Percentiles rank a stretch among this genome's conserved stretches.
Conservation (phyloP, 2,888 invertebrate species). For the Acleris sparsana region DNA sequence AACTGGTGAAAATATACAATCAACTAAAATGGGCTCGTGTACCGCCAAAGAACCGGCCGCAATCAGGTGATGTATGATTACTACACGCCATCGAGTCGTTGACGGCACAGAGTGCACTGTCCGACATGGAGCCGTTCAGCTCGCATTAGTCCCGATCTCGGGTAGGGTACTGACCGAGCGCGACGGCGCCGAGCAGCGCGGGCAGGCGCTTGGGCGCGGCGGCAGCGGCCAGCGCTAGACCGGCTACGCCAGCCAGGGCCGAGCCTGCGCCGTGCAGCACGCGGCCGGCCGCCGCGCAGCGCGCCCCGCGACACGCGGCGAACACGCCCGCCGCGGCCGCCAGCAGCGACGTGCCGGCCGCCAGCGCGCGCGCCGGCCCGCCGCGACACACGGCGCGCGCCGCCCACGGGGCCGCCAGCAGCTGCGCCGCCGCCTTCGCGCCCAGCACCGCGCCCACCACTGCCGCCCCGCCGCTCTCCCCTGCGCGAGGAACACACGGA, state of each 20-base stretch:
- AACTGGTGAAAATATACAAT: no score
- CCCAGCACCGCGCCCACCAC: constrained; percentile 68
- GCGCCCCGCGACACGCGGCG: constrained; percentile 42
- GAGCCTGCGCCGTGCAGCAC: constrained; percentile 65
- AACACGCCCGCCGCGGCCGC: constrained; percentile 54
- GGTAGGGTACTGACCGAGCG: constrained; percentile 54
- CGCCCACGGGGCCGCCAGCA: constrained; percentile 60
- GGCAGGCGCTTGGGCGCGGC: constrained; percentile 53
- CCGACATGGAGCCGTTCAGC: no score
- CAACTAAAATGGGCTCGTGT: no score
- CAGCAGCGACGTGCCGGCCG: constrained; percentile 58
- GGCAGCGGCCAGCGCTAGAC: constrained; percentile 62
- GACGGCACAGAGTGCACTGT: no score
- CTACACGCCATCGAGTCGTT: no score
- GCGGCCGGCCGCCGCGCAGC: constrained; percentile 53
- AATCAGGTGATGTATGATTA: no score
- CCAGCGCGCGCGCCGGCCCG: constrained; percentile 60
- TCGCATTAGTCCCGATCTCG: neutral
- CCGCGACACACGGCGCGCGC: constrained; percentile 59
- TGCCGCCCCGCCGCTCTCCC: constrained; percentile 52
- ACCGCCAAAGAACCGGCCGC: no score
- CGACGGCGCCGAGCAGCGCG: constrained; percentile 70
- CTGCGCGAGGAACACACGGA: neutral
- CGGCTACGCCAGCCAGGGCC: constrained; percentile 64
- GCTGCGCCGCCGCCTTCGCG: constrained; percentile 69